A percentile compares a stretch with the other conserved stretches of the same genome.
Evolutionary conservation across 2,888 invertebrate species (phyloP).

Genomic region (Eucera pruinosa): DNA sequence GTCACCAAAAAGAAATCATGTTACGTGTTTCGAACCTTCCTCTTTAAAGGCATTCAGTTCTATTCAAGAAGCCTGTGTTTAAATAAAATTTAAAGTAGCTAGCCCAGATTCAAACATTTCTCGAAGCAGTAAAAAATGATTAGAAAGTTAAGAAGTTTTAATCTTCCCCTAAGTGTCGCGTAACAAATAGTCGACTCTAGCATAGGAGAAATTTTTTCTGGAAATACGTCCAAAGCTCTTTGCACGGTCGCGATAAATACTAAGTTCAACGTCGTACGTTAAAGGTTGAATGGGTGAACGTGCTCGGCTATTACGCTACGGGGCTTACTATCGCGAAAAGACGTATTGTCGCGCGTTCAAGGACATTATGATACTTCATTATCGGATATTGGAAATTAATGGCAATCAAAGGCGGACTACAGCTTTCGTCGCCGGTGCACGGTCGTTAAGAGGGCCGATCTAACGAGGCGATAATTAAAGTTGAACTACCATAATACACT

Average conservation of each 20-base stretch:
- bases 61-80: no score
- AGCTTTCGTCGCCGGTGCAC: slow-evolving; percentile 28
- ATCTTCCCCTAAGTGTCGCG: neutral
- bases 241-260: slow-evolving; percentile 12
- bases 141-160: slow-evolving; percentile 9
- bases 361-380: slow-evolving; percentile 58
- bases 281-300: slow-evolving; percentile 9
- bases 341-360: slow-evolving; percentile 38
- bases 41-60: no score
- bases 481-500: slow-evolving; percentile 19
- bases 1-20: no score
- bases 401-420: slow-evolving; percentile 34
- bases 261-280: slow-evolving; percentile 9
- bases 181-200: neutral
- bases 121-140: slow-evolving; percentile 12
- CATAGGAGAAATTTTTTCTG: neutral
- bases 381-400: slow-evolving; percentile 63
- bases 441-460: slow-evolving; percentile 33
- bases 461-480: slow-evolving; percentile 58
- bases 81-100: neutral
- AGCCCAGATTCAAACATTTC: neutral
- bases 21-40: no score
- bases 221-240: slow-evolving; percentile 4
- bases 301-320: slow-evolving; percentile 11
- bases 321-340: slow-evolving; percentile 39